A percentile compares a stretch with the other conserved stretches of the same genome.
Conservation (phyloP, 2,888 invertebrate genomes). For the Drosophila lutescens region DNA sequence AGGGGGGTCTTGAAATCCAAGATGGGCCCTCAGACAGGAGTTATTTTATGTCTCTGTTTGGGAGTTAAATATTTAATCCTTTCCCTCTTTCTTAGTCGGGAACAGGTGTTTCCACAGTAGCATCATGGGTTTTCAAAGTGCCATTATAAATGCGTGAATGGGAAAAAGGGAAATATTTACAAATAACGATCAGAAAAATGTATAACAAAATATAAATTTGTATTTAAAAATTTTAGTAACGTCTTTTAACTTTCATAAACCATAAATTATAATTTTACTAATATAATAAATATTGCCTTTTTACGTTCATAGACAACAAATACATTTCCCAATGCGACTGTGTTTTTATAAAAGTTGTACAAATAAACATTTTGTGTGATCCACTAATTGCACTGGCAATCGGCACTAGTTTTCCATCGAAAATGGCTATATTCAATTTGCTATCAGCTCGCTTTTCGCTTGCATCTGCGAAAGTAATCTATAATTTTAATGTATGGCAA, state of each 20-base stretch:
- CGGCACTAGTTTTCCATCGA: constrained; percentile 13
- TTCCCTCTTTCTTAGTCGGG: constrained; percentile 22
- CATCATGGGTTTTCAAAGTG: constrained; percentile 9
- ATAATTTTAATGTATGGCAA: constrained; percentile 61
- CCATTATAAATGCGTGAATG: constrained; percentile 11
- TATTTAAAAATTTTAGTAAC: not conserved
- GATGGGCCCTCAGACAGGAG: constrained; percentile 21
- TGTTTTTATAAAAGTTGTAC: constrained; percentile 4
- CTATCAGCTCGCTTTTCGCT: constrained; percentile 21
- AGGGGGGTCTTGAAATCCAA: constrained; percentile 9
- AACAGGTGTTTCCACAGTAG: constrained; percentile 31
- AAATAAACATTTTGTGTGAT: constrained; percentile 12
- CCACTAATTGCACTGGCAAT: constrained; percentile 28
- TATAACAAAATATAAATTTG: not conserved
- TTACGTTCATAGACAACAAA: too few relatives aligned
- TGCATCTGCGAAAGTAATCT: constrained; percentile 62
- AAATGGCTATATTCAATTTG: constrained; percentile 22
- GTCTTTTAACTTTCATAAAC: too few relatives aligned
- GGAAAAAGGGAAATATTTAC: not conserved
- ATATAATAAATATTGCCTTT: too few relatives aligned
- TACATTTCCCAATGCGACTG: not conserved
- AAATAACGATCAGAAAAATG: not conserved
- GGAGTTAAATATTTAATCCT: constrained; percentile 31
- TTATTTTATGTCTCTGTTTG: constrained; percentile 24
- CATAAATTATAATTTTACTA: too few relatives aligned